A percentile compares a stretch with the other conserved stretches of the same genome.
Evolutionary conservation across 2,797 vertebrate species (phyloP).

Genomic region (Manis pentadactyla): DNA sequence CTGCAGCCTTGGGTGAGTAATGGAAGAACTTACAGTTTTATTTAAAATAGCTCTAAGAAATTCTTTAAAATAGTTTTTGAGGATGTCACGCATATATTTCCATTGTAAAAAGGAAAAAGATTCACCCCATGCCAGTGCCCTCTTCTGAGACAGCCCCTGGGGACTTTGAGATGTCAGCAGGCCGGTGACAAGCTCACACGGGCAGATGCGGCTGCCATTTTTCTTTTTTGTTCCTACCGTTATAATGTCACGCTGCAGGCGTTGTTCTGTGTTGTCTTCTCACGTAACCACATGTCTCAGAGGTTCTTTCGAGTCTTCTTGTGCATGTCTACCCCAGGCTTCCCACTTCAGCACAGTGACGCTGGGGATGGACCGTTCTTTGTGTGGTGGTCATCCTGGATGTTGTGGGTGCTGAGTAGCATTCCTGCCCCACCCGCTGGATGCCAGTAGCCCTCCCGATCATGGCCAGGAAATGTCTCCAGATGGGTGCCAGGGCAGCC

Average conservation of each 20-base stretch:
- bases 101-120: not conserved
- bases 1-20: not conserved
- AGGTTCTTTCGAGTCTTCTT: not conserved
- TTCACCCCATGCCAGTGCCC: not conserved
- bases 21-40: not conserved
- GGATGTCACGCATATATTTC: not conserved
- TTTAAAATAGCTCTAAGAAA: not conserved
- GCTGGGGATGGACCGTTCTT: no score
- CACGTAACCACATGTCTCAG: not conserved
- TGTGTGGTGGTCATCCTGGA: no score
- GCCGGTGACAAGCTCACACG: not conserved
- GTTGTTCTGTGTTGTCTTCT: not conserved
- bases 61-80: not conserved
- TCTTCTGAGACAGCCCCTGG: not conserved
- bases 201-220: not conserved
- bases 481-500: not conserved
- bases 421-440: not conserved
- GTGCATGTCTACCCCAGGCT: accelerated
- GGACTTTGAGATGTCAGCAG: not conserved
- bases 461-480: not conserved
- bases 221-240: not conserved
- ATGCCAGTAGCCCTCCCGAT: not conserved
- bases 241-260: not conserved
- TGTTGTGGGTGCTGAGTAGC: not conserved
- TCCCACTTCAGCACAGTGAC: not conserved